Evolutionary conservation across 2,113 vertebrate species (phyloP).

Genomic region (Marmota flaviventris): DNA sequence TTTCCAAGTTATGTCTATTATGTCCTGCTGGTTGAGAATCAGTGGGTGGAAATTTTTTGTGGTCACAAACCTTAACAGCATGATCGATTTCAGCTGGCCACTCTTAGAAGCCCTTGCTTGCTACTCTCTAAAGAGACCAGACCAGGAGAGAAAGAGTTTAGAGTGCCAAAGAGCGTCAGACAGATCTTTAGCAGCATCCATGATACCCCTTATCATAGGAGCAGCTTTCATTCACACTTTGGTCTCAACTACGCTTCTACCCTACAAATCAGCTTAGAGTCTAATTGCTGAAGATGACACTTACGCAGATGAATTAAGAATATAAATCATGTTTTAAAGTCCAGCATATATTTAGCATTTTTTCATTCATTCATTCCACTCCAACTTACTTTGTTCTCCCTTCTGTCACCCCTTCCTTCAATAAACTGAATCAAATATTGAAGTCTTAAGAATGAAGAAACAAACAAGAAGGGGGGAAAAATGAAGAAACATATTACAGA

Average conservation of each 20-base stretch:
- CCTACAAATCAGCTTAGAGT: background rate
- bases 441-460: constrained; percentile 9
- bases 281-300: background rate
- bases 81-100: background rate
- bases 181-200: background rate
- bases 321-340: background rate
- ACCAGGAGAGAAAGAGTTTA: background rate
- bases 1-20: background rate
- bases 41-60: background rate
- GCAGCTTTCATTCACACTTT: background rate
- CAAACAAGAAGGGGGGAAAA: background rate
- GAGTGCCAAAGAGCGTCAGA: background rate
- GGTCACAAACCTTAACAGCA: background rate
- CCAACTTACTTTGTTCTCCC: background rate
- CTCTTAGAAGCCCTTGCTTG: background rate
- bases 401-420: constrained; percentile 21
- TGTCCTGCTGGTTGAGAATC: background rate
- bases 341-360: background rate
- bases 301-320: background rate
- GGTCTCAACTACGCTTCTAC: background rate
- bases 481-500: background rate
- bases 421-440: background rate
- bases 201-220: background rate
- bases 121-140: background rate
- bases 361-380: background rate